Evolutionary conservation across 2,797 vertebrate genomes (phyloP), one percentile per base, ranked within the genome.

Genomic region (Malurus splendens): DNA sequence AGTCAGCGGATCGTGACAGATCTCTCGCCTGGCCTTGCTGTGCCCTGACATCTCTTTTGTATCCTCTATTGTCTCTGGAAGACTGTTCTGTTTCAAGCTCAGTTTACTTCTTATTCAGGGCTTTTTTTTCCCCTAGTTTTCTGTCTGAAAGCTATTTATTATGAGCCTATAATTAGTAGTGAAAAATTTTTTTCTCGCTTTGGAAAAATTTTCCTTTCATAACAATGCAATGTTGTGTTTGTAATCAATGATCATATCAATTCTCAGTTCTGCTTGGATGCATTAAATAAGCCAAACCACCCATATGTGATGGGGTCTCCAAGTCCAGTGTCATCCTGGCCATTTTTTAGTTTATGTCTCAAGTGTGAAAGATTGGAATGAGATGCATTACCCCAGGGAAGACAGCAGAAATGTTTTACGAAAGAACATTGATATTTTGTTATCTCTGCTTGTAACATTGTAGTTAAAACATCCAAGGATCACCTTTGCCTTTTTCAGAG

Each of bases 11-110:
- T 32, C 32, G 32, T 32, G 32, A 32, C 32, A 32, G 32, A 32
- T 57, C 17, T 70, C 52, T 54, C 28, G 56, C 22, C 14, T 12
- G 5, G 12, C 30, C 18, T 70, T 0, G 0, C 18, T 70, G 10
- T 65, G 17, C 18, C 17, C 47, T 57, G 32, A 30, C 15, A 32
- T 18, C 0, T 14, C 52, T 82, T 55, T 41, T 76, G 3, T 7
- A 25, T 73, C 55, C 10, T 64, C 23, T 70, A 0, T 57, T 83
- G 38, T n/a, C 36, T 13, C 38, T 67, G 42, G 17, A 86, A 64
- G 18, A 33, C 7, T 80, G 8, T 44, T 82, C 33, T 33, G 33
- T 52, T 28, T 60, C 33, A 61, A 83, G 42, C 52, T 72, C 22
- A 48, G 33, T 48, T 82, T 36, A 44, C 17, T 59, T 76, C 30